Evolutionary conservation across 2,888 invertebrate species (phyloP).

Genomic region (Pomacea canaliculata): DNA sequence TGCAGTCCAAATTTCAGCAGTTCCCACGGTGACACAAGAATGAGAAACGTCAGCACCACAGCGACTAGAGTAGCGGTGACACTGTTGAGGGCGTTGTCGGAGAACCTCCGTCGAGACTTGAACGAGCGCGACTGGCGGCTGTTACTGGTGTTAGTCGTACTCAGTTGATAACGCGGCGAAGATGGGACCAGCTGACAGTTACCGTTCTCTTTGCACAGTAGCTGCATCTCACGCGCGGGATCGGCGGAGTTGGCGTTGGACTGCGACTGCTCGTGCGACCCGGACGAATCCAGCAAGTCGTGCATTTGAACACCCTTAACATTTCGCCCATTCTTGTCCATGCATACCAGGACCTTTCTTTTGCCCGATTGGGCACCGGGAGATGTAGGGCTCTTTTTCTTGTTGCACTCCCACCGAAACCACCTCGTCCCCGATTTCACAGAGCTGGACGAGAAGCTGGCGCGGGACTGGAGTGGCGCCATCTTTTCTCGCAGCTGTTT

Average conservation of each 20-base stretch:
- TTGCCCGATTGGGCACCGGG: slow-evolving; percentile 11
- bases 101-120: slow-evolving; percentile 26
- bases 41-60: slow-evolving; percentile 63
- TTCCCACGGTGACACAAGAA: slow-evolving; percentile 66
- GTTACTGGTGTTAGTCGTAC: background rate
- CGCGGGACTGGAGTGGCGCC: slow-evolving; percentile 35
- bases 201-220: slow-evolving; percentile 17
- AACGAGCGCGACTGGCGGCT: slow-evolving; percentile 6
- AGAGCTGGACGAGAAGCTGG: slow-evolving; percentile 3
- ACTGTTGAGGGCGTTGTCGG: slow-evolving; percentile 61
- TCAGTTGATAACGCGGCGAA: background rate
- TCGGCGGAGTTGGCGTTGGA: slow-evolving; percentile 3
- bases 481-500: slow-evolving; percentile 28
- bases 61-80: slow-evolving; percentile 65
- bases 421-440: slow-evolving; percentile 49
- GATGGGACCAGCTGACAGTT: slow-evolving; percentile 3
- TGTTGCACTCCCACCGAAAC: slow-evolving; percentile 35
- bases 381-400: background rate
- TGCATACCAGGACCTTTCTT: slow-evolving; percentile 4
- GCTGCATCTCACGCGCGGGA: slow-evolving; percentile 12
- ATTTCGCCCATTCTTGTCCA: background rate
- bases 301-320: background rate
- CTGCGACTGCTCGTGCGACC: slow-evolving; percentile 3
- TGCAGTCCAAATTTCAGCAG: slow-evolving; percentile 58
- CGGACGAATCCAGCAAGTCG: slow-evolving; percentile 12